Percentiles rank a stretch among this genome's conserved stretches.
Conservation (phyloP, 2,113 vertebrate genomes). For the Vicugna pacos region DNA sequence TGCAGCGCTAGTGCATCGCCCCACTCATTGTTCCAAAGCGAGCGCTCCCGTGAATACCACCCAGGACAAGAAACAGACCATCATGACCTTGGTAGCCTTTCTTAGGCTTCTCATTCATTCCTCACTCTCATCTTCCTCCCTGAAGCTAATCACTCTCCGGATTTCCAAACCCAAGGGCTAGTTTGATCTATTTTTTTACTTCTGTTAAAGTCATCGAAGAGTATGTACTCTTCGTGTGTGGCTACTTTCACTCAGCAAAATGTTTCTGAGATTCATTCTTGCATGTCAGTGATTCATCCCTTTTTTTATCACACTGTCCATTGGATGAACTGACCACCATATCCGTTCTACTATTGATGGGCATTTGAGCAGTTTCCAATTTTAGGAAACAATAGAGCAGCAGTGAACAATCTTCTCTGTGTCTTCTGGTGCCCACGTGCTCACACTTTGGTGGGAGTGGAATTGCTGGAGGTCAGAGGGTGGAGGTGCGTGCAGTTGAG, state of each 20-base stretch:
- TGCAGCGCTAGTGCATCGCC: not conserved
- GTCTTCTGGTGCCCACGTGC: not conserved
- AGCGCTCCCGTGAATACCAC: not conserved
- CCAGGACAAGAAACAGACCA: not conserved
- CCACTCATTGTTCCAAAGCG: not conserved
- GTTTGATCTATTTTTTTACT: not conserved
- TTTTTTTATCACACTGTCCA: not conserved
- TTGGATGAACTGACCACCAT: not conserved
- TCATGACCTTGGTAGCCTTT: not conserved
- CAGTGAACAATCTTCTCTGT: not conserved
- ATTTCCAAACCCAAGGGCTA: not conserved
- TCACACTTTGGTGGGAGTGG: not conserved
- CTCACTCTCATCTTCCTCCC: not conserved
- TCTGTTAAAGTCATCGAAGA: not conserved
- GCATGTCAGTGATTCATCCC: not conserved
- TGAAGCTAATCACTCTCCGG: not conserved
- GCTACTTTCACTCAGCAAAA: not conserved
- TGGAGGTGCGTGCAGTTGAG: not conserved
- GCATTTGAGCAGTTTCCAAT: not conserved
- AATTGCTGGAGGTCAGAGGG: not conserved
- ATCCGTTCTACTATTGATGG: accelerated
- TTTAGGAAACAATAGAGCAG: not conserved
- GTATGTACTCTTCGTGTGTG: not conserved
- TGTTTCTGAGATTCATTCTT: not conserved
- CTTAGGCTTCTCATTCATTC: not conserved